Evolutionary conservation across 2,888 invertebrate genomes (phyloP).

Genomic region (Zaprionus bogoriensis): DNA sequence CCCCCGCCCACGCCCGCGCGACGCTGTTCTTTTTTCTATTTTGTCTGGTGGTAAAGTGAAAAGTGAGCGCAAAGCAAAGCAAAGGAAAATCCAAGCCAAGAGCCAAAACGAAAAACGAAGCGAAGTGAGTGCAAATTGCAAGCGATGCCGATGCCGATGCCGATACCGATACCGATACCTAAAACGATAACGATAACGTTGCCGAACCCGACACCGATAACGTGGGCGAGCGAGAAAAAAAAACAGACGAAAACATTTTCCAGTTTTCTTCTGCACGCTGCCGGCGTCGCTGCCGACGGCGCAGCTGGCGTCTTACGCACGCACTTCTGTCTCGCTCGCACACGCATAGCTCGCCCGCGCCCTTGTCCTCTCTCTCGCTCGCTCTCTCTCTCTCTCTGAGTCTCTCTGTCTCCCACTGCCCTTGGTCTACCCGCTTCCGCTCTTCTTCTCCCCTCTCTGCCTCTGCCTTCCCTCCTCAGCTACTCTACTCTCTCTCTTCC

Average conservation of each 20-base stretch:
- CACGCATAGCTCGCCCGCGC: constrained; percentile 23
- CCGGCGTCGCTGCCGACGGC: constrained; percentile 4
- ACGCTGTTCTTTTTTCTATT: constrained; percentile 11
- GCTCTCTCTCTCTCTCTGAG: not conserved
- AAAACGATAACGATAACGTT: constrained; percentile 26
- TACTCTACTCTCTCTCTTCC: too few species aligned
- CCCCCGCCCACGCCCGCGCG: too few species aligned
- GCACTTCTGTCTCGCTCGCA: constrained; percentile 52
- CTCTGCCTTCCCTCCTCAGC: constrained; percentile 4
- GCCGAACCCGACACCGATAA: constrained; percentile 33
- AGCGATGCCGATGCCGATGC: constrained; percentile 2
- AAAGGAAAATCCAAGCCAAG: constrained; percentile 2
- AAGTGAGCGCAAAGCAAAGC: constrained; percentile 9
- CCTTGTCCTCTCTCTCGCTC: not conserved
- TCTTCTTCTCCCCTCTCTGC: not conserved
- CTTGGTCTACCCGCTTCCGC: not conserved
- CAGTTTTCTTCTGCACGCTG: constrained; percentile 20
- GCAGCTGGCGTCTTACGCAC: constrained; percentile 47
- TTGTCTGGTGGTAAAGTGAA: constrained; percentile 19
- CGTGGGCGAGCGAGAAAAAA: not conserved
- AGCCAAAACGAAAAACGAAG: not conserved
- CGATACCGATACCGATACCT: constrained; percentile 16
- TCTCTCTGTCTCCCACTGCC: not conserved
- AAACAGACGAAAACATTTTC: constrained; percentile 9
- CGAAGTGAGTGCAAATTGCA: not conserved